A percentile compares a stretch with the other conserved stretches of the same genome.
Conservation (phyloP, 2,888 invertebrate species). For the Sisyra terminalis region DNA sequence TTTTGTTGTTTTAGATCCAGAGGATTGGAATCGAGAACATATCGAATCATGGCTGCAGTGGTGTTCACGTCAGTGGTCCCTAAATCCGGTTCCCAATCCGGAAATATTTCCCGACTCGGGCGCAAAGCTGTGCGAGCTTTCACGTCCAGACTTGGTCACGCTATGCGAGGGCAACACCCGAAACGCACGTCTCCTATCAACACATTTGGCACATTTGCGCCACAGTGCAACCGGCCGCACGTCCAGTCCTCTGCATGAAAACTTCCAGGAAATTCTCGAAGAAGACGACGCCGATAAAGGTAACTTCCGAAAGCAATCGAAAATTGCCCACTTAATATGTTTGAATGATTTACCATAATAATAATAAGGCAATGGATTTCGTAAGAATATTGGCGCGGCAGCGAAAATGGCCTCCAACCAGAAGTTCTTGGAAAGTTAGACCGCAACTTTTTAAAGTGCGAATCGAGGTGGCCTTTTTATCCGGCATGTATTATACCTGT, state of each 20-base stretch:
- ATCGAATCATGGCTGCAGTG: conserved; percentile 44
- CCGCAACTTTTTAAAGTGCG: too few species aligned
- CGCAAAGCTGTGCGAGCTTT: conserved; percentile 37
- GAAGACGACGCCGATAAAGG: conserved; percentile 10
- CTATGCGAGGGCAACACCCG: conserved; percentile 29
- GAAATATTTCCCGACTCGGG: conserved; percentile 37
- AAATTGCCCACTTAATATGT: too few species aligned
- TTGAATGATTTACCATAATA: too few species aligned
- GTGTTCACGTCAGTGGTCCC: conserved; percentile 39
- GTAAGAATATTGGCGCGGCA: too few species aligned
- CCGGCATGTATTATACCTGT: too few species aligned
- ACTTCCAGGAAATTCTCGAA: conserved; percentile 25
- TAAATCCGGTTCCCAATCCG: conserved; percentile 34
- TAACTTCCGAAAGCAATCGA: not conserved
- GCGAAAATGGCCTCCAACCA: too few species aligned
- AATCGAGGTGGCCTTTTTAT: too few species aligned
- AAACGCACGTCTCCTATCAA: conserved; percentile 36
- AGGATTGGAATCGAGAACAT: conserved; percentile 40
- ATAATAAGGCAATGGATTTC: too few species aligned
- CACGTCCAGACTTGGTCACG: conserved; percentile 41
- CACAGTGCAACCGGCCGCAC: conserved; percentile 41
- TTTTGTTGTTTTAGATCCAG: conserved; percentile 33
- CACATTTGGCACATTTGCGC: conserved; percentile 41
- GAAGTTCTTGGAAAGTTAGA: too few species aligned
- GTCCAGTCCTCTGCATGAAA: conserved; percentile 36